Evolutionary conservation across 2,888 invertebrate genomes (phyloP), one percentile per base, ranked within the genome.

Genomic region (Dermolepida albohirtum): DNA sequence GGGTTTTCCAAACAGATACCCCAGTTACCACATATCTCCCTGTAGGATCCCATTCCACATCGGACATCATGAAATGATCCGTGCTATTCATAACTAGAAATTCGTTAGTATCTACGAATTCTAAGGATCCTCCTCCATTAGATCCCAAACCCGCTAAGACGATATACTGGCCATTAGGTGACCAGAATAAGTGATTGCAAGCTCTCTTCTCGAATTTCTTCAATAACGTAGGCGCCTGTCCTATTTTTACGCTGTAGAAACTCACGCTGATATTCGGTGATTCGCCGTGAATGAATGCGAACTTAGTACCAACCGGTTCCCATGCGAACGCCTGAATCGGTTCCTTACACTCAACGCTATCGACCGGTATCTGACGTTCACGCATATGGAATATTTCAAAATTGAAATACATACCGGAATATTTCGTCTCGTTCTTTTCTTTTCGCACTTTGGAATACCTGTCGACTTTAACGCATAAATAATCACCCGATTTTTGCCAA

Each of bases 1-100:
- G 97, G 71, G 95, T 94, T 79, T 96, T 97, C 91, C 97, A 97
- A 71, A 93, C 93, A 0, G 97, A 97, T 14, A 98, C 97, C 0
- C 93, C 95, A 0, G 98, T 97, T 63, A 95, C 94, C 11, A 99
- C 96, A 80, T 96, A 99, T 71, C 99, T 90, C 1, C 99, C 99
- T 2, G 98, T 99, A 1, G 99, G 98, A 84, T 99, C 99, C 99
- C 99, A 99, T 82, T 98, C 98, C 1, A 98, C 95, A 81, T 98
- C 96, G 0, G 97, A 96, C 81, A 91, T 91, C 83, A 89, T 86
- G 84, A 95, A 97, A 84, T 98, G 98, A 82, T 97, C 97, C 0
- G 93, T 92, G 10, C 93, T 90, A 78, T 94, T 93, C 93, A 97
- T 97, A n/a, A 96, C 89, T 5, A 96, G 92, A 82, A 97, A 97